Evolutionary conservation across 1,140 invertebrate species (phyloP).

Genomic region (Palaemon carinicauda): DNA sequence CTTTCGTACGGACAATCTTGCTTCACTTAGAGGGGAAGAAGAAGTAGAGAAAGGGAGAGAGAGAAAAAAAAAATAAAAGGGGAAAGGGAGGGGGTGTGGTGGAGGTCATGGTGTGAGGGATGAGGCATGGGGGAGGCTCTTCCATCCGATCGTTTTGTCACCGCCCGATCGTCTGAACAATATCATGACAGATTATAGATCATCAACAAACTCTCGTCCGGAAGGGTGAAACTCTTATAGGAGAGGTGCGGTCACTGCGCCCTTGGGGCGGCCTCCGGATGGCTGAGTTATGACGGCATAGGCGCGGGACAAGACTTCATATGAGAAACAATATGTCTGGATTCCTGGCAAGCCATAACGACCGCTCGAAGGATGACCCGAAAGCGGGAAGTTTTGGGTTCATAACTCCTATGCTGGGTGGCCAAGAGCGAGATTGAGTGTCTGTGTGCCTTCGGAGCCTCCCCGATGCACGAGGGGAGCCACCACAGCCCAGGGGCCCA

Average conservation of each 20-base stretch:
- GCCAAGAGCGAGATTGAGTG: slow-evolving; percentile 7
- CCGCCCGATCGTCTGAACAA: slow-evolving; percentile 45
- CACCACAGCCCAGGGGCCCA: too few species aligned
- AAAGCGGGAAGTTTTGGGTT: slow-evolving; percentile 41
- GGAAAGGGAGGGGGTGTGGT: background rate
- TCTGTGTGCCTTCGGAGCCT: too few species aligned
- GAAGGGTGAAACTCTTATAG: slow-evolving; percentile 4
- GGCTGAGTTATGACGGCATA: slow-evolving; percentile 29
- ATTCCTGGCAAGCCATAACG: slow-evolving; percentile 42
- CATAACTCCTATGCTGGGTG: slow-evolving; percentile 16
- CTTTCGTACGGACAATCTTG: too few species aligned
- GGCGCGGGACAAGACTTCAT: slow-evolving; percentile 51
- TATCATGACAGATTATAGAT: slow-evolving; percentile 52
- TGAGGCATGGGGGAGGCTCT: background rate
- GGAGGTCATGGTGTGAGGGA: too few species aligned
- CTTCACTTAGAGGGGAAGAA: too few species aligned
- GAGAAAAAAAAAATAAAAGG: background rate
- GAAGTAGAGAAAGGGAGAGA: too few species aligned
- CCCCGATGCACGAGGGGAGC: too few species aligned
- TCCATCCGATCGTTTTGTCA: slow-evolving; percentile 47
- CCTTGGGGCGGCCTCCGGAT: background rate
- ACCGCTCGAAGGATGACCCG: slow-evolving; percentile 39
- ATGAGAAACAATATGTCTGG: slow-evolving; percentile 55
- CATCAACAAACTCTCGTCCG: background rate
- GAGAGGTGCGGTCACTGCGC: background rate